These are phyloP conservation scores for Platyrinchus mystaceus DNA, from an alignment of 2,797 vertebrate species.

Conservation along the genomic window DNA sequence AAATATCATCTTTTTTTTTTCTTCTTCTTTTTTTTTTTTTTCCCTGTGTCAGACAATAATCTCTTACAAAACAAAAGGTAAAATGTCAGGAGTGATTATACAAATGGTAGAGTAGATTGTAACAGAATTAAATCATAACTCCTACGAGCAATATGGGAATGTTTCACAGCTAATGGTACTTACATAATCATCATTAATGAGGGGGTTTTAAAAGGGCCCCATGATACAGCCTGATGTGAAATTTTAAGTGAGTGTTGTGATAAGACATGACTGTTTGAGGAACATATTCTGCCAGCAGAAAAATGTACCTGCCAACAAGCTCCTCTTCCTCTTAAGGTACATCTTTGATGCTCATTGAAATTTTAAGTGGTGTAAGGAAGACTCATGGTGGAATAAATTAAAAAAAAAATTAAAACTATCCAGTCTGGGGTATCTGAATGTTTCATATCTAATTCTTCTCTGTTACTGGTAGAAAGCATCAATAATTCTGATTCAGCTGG, in stretches of 20 bases:
- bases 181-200: slow-evolving; percentile 29
- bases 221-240: background rate
- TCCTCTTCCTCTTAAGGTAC: background rate
- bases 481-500: background rate
- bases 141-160: background rate
- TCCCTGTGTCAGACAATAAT: background rate
- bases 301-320: background rate
- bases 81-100: slow-evolving; percentile 30
- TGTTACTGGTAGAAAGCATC: background rate
- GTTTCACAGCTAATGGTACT: background rate
- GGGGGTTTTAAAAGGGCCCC: background rate
- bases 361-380: background rate
- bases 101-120: background rate
- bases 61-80: slow-evolving; percentile 30
- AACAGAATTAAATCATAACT: slow-evolving; percentile 28
- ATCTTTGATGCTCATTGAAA: background rate
- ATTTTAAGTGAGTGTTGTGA: slow-evolving; percentile 24
- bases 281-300: background rate
- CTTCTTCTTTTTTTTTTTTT: background rate
- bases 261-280: slow-evolving; percentile 24
- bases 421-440: background rate
- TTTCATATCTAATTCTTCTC: background rate
- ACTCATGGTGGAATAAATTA: background rate
- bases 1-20: background rate
- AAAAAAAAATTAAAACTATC: background rate